Evolutionary conservation across 2,113 vertebrate species (phyloP).

Genomic region (Takifugu bimaculatus): DNA sequence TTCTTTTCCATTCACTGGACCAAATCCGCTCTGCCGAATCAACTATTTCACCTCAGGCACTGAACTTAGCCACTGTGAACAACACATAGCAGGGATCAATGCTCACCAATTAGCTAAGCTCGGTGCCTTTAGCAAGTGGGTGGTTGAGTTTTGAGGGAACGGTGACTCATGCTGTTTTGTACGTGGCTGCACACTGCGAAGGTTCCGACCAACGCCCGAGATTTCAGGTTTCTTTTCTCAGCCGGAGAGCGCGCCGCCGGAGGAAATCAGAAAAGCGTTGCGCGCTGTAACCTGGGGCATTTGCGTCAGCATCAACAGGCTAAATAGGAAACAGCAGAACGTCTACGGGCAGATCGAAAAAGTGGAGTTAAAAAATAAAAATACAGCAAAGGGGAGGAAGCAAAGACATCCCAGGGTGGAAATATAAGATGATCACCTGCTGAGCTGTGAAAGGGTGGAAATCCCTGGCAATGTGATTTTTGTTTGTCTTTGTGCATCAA

Average conservation of each 20-base stretch:
- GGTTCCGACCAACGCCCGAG: background rate
- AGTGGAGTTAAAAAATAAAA: background rate
- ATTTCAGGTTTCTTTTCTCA: too few relatives aligned
- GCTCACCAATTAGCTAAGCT: conserved; percentile 85
- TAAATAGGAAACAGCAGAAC: too few relatives aligned
- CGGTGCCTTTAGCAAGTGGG: conserved; percentile 77
- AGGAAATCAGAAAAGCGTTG: too few relatives aligned
- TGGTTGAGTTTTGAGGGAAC: conserved; percentile 48
- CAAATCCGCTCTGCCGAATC: conserved; percentile 63
- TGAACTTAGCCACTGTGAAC: conserved; percentile 89
- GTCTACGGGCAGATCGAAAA: too few relatives aligned
- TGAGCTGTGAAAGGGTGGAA: conserved; percentile 78
- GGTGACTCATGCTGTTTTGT: conserved; percentile 50
- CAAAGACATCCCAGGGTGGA: conserved; percentile 14
- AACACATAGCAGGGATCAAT: conserved; percentile 78
- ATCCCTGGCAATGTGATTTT: conserved; percentile 89
- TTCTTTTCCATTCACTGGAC: conserved; percentile 59
- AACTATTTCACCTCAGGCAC: conserved; percentile 79
- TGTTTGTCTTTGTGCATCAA: conserved; percentile 77
- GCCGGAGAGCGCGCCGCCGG: too few relatives aligned
- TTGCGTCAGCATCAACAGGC: too few relatives aligned
- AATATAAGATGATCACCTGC: conserved; percentile 36
- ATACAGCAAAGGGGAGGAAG: conserved; percentile 1
- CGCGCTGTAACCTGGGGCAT: too few relatives aligned
- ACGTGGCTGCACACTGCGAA: conserved; percentile 28